These are phyloP conservation scores for Oryzias celebensis DNA, from an alignment of 2,113 vertebrate genomes.

Conservation along the genomic window DNA sequence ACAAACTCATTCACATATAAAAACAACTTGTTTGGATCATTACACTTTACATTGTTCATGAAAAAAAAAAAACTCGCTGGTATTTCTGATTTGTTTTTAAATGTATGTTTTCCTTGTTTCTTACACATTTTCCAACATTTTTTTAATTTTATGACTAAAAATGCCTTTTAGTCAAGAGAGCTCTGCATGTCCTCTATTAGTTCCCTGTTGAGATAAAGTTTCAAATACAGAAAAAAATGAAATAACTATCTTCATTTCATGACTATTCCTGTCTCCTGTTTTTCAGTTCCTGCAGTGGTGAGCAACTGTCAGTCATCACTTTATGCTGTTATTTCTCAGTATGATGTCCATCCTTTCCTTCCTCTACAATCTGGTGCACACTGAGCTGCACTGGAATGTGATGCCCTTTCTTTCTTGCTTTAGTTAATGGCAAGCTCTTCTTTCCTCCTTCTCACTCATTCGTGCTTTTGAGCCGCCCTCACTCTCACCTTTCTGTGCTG, in stretches of 20 bases:
- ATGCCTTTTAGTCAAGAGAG: too few relatives aligned
- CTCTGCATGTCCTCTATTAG: too few relatives aligned
- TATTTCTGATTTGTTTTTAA: too few relatives aligned
- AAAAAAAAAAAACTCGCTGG: too few relatives aligned
- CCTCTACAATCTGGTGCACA: conserved; percentile 18
- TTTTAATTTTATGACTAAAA: too few relatives aligned
- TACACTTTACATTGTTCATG: too few relatives aligned
- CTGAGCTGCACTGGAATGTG: conserved; percentile 21
- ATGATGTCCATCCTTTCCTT: conserved; percentile 4
- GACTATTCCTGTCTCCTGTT: neutral
- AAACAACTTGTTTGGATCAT: too few relatives aligned
- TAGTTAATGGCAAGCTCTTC: conserved; percentile 28
- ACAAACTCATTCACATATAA: too few relatives aligned
- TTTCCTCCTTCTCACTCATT: conserved; percentile 9
- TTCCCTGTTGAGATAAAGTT: neutral
- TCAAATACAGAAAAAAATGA: neutral
- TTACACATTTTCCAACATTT: too few relatives aligned
- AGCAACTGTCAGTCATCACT: conserved; percentile 48
- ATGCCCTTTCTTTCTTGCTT: conserved; percentile 11
- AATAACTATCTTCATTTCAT: conserved; percentile 17
- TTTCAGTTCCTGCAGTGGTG: conserved; percentile 14
- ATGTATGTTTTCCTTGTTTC: too few relatives aligned
- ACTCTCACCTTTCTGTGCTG: conserved; percentile 30
- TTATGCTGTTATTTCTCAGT: conserved; percentile 16
- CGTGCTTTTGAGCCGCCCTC: neutral